Percentiles rank a stretch among this genome's conserved stretches.
Conservation (phyloP, 1,140 invertebrate genomes). For the Penaeus chinensis region DNA sequence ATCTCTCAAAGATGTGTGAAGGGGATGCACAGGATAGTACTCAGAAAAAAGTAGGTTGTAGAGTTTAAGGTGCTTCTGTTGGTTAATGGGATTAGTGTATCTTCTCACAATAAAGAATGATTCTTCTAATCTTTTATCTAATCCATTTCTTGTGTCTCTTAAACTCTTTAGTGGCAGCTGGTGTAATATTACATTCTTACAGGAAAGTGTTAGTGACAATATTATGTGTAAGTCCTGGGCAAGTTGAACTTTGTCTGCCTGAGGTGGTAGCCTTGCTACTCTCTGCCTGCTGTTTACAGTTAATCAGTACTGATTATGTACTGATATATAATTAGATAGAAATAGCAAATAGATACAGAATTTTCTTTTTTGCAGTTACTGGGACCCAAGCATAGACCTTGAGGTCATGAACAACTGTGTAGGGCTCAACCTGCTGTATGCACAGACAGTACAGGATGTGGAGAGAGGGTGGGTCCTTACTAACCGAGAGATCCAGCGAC, state of each 20-base stretch:
- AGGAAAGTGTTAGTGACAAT: no score
- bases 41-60: conserved; percentile 78
- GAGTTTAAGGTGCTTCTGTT: conserved; percentile 19
- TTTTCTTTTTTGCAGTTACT: conserved; percentile 77
- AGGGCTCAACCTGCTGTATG: conserved; percentile 87
- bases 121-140: not conserved
- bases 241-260: no score
- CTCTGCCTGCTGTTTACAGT: no score
- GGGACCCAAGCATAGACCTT: conserved; percentile 86
- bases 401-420: conserved; percentile 83
- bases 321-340: no score
- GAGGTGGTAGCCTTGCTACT: no score
- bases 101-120: conserved; percentile 11
- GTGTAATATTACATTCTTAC: no score
- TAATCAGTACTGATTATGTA: no score
- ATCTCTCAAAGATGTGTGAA: conserved; percentile 82
- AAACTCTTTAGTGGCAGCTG: no score
- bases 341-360: no score
- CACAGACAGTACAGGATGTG: conserved; percentile 87
- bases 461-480: conserved; percentile 85
- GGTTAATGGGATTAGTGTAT: not conserved
- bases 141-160: not conserved
- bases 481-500: conserved; percentile 77
- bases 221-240: no score
- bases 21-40: conserved; percentile 76